These are phyloP conservation scores for Stenichneumon culpator DNA, from an alignment of 2,888 invertebrate species.

Conservation along the genomic window DNA sequence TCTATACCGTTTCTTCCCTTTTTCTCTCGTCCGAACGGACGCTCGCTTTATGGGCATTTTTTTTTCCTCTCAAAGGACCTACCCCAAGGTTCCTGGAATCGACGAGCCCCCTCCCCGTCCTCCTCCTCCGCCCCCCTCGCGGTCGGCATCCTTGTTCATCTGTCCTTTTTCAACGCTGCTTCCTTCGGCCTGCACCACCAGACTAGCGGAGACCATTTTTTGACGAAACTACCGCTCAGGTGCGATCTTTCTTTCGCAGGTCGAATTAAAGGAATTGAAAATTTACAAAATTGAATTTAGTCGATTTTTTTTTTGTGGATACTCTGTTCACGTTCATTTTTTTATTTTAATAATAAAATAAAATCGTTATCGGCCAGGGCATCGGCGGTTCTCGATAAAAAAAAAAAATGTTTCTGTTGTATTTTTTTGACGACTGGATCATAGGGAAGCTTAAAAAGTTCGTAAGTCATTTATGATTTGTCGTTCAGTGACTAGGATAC, in stretches of 20 bases:
- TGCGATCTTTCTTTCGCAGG: constrained; percentile 2
- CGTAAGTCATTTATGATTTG: neutral
- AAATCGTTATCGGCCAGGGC: neutral
- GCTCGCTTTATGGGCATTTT: constrained; percentile 75
- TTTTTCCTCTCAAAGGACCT: constrained; percentile 76
- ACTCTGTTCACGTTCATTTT: neutral
- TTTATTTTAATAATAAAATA: neutral
- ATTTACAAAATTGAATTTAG: neutral
- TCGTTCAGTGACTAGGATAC: neutral
- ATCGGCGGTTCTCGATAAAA: neutral
- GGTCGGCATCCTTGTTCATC: constrained; percentile 47
- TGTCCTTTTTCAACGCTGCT: constrained; percentile 44
- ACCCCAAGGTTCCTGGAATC: constrained; percentile 81
- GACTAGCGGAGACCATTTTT: constrained; percentile 18
- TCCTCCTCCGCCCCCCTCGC: constrained; percentile 58
- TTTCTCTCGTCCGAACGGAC: constrained; percentile 72
- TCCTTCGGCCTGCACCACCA: constrained; percentile 10
- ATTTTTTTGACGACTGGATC: neutral
- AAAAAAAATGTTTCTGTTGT: neutral
- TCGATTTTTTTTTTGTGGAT: neutral
- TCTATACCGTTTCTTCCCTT: constrained; percentile 50
- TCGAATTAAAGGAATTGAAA: neutral
- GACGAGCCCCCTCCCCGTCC: constrained; percentile 68
- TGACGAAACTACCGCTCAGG: constrained; percentile 12
- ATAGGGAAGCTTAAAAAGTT: neutral